A percentile compares a stretch with the other conserved stretches of the same genome.
These are phyloP conservation scores for Cryptoblepharus egeriae DNA, from an alignment of 2,797 vertebrate genomes.

Conservation along the genomic window DNA sequence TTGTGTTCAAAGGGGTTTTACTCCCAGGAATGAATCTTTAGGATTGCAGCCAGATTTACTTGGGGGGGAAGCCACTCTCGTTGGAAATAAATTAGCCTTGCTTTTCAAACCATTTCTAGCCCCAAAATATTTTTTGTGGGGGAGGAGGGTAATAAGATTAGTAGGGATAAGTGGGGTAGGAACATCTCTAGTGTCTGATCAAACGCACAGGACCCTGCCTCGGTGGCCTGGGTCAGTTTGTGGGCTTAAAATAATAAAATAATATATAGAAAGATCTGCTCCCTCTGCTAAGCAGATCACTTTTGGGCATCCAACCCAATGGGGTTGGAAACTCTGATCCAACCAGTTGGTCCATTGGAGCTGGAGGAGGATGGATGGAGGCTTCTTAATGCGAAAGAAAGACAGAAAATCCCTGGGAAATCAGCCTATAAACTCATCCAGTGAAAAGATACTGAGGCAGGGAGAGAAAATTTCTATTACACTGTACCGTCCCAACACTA, in stretches of 20 bases:
- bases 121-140: not conserved
- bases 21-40: no score
- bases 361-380: no score
- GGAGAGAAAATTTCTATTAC: conserved; percentile 68
- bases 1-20: no score
- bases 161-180: not conserved
- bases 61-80: not conserved
- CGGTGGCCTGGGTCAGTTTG: no score
- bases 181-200: not conserved
- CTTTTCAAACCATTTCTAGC: not conserved
- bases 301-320: not conserved
- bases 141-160: no score
- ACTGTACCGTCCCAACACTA: conserved; percentile 32
- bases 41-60: no score
- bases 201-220: no score
- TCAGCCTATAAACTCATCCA: conserved; percentile 63
- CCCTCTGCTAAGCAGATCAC: not conserved
- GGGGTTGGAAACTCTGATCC: not conserved
- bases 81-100: not conserved
- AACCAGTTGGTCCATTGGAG: conserved; percentile 43
- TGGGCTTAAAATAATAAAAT: not conserved
- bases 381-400: no score
- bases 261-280: not conserved
- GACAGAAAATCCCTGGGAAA: conserved; percentile 35
- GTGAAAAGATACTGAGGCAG: conserved; percentile 65